These are phyloP conservation scores for Hartigia nigra DNA, from an alignment of 2,888 invertebrate genomes.

Conservation along the genomic window DNA sequence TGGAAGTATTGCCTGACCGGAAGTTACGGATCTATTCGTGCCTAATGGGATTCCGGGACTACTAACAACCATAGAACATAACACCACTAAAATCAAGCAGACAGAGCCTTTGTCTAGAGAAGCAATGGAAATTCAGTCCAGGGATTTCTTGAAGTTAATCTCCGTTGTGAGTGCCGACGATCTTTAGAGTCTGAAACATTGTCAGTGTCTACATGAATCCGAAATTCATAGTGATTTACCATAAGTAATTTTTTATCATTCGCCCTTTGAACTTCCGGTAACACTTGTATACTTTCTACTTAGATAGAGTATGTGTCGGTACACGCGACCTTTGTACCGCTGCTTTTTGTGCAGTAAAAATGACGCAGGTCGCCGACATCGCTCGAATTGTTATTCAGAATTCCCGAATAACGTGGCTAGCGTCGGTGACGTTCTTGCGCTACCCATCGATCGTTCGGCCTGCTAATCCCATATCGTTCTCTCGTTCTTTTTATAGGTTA, in stretches of 20 bases:
- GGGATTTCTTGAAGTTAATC: neutral
- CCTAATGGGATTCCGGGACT: slow-evolving; percentile 29
- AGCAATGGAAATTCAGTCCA: neutral
- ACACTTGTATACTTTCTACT: neutral
- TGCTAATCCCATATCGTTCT: neutral
- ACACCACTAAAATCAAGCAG: neutral
- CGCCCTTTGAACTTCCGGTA: slow-evolving; percentile 35
- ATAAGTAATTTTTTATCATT: slow-evolving; percentile 17
- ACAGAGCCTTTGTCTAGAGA: slow-evolving; percentile 23
- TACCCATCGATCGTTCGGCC: neutral
- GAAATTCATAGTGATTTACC: neutral
- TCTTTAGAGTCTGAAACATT: neutral
- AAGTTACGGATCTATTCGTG: slow-evolving; percentile 37
- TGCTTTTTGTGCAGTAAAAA: neutral
- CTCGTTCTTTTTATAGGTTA: slow-evolving; percentile 30
- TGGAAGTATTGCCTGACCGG: slow-evolving; percentile 48
- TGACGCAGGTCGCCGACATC: neutral
- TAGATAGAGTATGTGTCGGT: neutral
- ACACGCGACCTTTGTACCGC: neutral
- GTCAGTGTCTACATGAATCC: neutral
- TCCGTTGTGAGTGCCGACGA: neutral
- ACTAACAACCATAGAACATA: neutral
- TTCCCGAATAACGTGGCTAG: neutral
- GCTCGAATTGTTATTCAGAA: neutral
- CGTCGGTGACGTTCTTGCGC: neutral